phyloP scores from a whole-genome alignment of 1,140 invertebrate genomes.

The Ceratoteleas bidentatus region DNA sequence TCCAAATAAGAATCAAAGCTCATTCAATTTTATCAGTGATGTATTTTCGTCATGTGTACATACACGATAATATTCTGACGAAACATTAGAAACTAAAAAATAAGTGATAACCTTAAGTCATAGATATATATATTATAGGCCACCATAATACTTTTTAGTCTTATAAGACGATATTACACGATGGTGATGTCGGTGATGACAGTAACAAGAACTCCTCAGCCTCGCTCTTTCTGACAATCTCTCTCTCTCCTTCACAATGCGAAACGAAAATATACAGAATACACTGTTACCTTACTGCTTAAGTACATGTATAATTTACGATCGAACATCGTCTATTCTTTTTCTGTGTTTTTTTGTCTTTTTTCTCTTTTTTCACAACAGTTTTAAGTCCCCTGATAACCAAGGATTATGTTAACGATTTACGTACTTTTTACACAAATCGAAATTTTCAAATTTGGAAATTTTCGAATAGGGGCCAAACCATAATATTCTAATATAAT shows the following conservation, averaged over 20 bases:
- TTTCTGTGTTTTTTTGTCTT: constrained; percentile 19
- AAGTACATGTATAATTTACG: constrained; percentile 57
- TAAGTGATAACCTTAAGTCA: constrained; percentile 58
- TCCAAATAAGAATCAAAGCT: no score
- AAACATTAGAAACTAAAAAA: constrained; percentile 60
- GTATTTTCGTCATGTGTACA: constrained; percentile 48
- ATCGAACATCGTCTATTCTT: constrained; percentile 55
- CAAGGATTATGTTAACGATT: no score
- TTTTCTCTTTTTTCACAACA: constrained; percentile 42
- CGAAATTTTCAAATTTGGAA: no score
- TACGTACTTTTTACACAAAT: no score
- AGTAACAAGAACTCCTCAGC: constrained; percentile 41
- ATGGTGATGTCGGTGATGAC: constrained; percentile 34
- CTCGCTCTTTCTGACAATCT: constrained; percentile 14
- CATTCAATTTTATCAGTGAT: no score
- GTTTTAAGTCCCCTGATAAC: constrained; percentile 40
- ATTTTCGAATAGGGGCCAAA: no score
- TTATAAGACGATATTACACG: constrained; percentile 55
- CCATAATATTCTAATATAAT: no score
- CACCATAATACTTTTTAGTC: constrained; percentile 68
- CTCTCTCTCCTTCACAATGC: constrained; percentile 25
- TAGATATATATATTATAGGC: constrained; percentile 65
- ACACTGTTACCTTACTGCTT: constrained; percentile 59
- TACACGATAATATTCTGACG: constrained; percentile 48
- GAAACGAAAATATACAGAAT: constrained; percentile 61